Percentiles rank a stretch among this genome's conserved stretches.
phyloP scores from a whole-genome alignment of 1,140 invertebrate genomes.

The Ericerus pela region DNA sequence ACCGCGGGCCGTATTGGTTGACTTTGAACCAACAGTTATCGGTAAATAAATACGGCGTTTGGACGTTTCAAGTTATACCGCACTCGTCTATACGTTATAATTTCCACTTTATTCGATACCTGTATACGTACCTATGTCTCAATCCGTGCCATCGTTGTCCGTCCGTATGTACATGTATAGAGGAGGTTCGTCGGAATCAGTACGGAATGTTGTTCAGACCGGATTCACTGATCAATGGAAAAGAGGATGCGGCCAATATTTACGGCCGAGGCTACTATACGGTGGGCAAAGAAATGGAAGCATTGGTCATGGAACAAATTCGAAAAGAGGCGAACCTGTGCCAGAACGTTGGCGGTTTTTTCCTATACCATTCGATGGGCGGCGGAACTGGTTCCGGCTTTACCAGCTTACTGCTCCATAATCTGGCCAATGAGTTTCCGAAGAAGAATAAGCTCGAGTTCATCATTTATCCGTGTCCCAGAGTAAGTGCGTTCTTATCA shows the following conservation, averaged over 20 bases:
- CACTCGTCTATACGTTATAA: too few species aligned
- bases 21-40: slow-evolving; percentile 62
- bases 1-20: slow-evolving; percentile 65
- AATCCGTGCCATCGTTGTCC: too few species aligned
- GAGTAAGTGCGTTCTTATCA: slow-evolving; percentile 19
- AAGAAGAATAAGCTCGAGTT: slow-evolving; percentile 41
- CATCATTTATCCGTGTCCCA: slow-evolving; percentile 13
- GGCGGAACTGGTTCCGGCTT: slow-evolving; percentile 72
- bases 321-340: background rate
- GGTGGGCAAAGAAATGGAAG: slow-evolving; percentile 27
- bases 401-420: slow-evolving; percentile 60
- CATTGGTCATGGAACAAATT: background rate
- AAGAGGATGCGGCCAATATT: slow-evolving; percentile 80
- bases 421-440: slow-evolving; percentile 53
- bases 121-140: too few species aligned
- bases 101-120: too few species aligned
- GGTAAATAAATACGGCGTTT: too few species aligned
- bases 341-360: slow-evolving; percentile 34
- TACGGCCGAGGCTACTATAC: slow-evolving; percentile 59
- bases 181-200: slow-evolving; percentile 53
- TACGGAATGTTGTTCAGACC: slow-evolving; percentile 64
- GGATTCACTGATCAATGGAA: slow-evolving; percentile 59
- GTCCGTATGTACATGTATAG: background rate
- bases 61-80: too few species aligned
- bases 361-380: slow-evolving; percentile 66